phyloP scores from a whole-genome alignment of 2,888 invertebrate genomes.

The Amblyteles armatorius region DNA sequence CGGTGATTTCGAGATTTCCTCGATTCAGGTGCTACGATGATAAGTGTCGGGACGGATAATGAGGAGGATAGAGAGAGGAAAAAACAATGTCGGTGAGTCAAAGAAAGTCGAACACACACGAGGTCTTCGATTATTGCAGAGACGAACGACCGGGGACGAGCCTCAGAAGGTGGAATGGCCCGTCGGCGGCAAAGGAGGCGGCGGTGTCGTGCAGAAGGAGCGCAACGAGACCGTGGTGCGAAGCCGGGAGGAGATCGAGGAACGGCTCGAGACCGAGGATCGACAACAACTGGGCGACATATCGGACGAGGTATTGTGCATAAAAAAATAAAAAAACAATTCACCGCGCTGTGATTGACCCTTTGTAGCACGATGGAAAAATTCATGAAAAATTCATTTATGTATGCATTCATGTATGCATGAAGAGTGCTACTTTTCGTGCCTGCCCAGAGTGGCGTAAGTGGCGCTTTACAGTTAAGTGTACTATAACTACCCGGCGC shows the following conservation, averaged over 20 bases:
- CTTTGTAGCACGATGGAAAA: no score
- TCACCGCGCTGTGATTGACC: no score
- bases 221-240: conserved; percentile 92
- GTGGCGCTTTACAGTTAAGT: no score
- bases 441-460: no score
- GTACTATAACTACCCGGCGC: no score
- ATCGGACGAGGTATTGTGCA: conserved; percentile 90
- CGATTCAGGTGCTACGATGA: conserved; percentile 50
- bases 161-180: conserved; percentile 77
- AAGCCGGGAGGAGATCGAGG: conserved; percentile 93
- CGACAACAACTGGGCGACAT: conserved; percentile 93
- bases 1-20: conserved; percentile 55
- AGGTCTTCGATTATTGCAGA: conserved; percentile 81
- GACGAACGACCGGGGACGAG: conserved; percentile 85
- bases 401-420: no score
- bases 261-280: conserved; percentile 93
- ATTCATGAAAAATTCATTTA: no score
- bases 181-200: conserved; percentile 83
- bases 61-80: conserved; percentile 2
- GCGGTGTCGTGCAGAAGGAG: conserved; percentile 91
- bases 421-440: no score
- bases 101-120: conserved; percentile 39
- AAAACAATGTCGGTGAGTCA: conserved; percentile 13
- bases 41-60: conserved; percentile 31
- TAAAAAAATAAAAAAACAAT: background rate